Percentiles rank a stretch among this genome's conserved stretches.
phyloP scores from a whole-genome alignment of 2,797 vertebrate genomes.

The Malurus splendens region DNA sequence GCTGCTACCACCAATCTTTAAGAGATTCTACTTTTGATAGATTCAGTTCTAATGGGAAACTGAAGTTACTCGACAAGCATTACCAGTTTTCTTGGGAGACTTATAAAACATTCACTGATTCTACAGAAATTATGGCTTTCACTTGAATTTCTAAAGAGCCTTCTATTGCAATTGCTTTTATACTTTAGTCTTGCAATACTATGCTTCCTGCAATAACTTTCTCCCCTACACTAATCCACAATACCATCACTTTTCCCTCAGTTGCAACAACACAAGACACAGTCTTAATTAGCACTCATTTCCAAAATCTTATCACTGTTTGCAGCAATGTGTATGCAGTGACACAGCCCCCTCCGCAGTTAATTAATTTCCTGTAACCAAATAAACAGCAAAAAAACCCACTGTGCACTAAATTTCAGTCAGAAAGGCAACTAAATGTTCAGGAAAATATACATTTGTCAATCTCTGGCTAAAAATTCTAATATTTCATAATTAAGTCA shows the following conservation, averaged over 20 bases:
- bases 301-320: not conserved
- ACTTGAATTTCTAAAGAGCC: not conserved
- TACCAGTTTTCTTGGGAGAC: not conserved
- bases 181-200: not conserved
- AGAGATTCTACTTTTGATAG: slow-evolving; percentile 8
- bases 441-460: not conserved
- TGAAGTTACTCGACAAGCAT: not conserved
- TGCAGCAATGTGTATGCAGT: not conserved
- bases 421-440: not conserved
- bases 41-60: not conserved
- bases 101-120: not conserved
- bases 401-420: not conserved
- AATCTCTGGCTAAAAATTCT: not conserved
- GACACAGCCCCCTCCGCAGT: not conserved
- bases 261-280: not conserved
- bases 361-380: not conserved
- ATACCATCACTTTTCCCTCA: not conserved
- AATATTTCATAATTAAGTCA: not conserved
- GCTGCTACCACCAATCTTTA: not conserved
- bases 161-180: not conserved
- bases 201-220: not conserved
- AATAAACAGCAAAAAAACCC: not conserved
- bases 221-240: not conserved
- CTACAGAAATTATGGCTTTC: not conserved
- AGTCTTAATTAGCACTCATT: not conserved